Conservation (phyloP, 1,140 invertebrate species). For the Caerostris extrusa region DNA sequence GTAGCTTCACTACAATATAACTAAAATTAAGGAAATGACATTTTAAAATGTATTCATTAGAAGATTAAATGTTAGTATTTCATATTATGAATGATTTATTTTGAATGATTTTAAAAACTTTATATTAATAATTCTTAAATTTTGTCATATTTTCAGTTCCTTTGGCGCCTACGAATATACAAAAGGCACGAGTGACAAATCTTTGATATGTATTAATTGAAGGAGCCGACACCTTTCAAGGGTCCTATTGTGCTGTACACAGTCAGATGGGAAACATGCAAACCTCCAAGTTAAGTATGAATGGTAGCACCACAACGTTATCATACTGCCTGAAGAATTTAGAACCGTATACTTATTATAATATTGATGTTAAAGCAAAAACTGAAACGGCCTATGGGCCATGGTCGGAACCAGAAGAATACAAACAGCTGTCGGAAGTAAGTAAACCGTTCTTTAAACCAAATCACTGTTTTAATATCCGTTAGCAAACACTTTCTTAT, state of each 20-base stretch:
- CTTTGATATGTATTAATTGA: neutral
- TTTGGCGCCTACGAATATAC: neutral
- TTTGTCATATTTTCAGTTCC: slow-evolving; percentile 28
- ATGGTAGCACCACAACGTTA: too few relatives aligned
- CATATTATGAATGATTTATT: too few relatives aligned
- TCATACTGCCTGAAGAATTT: slow-evolving; percentile 21
- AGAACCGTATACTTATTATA: slow-evolving; percentile 12
- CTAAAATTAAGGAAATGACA: too few relatives aligned
- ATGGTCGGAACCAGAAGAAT: neutral
- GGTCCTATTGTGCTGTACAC: slow-evolving; percentile 44
- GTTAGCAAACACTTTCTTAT: too few relatives aligned
- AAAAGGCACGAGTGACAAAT: neutral
- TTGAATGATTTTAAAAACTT: too few relatives aligned
- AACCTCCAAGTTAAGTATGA: neutral
- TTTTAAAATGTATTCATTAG: too few relatives aligned
- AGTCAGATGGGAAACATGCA: neutral
- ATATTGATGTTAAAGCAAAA: neutral
- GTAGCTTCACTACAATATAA: too few relatives aligned
- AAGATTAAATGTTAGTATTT: too few relatives aligned
- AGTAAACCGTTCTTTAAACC: neutral
- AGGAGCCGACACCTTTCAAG: neutral
- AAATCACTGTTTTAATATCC: too few relatives aligned
- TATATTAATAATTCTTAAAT: too few relatives aligned
- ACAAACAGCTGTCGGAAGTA: slow-evolving; percentile 25
- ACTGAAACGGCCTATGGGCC: neutral